Evolutionary conservation across 2,113 vertebrate genomes (phyloP).

Genomic region (Pimephales promelas): DNA sequence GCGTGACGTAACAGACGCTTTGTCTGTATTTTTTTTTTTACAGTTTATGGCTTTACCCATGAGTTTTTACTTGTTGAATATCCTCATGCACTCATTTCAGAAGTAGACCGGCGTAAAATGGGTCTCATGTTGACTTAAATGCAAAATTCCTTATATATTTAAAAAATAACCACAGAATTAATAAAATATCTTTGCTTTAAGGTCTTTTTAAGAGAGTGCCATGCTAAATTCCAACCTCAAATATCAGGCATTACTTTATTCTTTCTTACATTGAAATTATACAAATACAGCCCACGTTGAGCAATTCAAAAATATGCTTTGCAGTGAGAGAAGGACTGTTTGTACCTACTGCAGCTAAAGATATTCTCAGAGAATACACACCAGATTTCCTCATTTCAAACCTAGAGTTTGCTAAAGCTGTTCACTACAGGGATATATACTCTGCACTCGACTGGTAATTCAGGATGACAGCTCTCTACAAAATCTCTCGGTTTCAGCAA

Average conservation of each 20-base stretch:
- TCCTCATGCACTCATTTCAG: neutral
- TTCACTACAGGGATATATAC: conserved; percentile 1
- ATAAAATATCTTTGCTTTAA: neutral
- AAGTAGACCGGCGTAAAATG: neutral
- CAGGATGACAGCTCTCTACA: conserved; percentile 20
- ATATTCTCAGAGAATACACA: conserved; percentile 13
- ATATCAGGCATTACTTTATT: neutral
- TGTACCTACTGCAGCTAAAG: conserved; percentile 14
- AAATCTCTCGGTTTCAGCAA: conserved; percentile 32
- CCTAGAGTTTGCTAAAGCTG: conserved; percentile 23
- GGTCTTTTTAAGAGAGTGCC: neutral
- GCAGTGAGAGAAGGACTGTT: conserved; percentile 11
- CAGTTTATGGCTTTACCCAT: neutral
- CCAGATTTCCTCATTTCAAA: conserved; percentile 34
- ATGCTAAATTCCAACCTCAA: neutral
- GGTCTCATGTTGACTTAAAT: neutral
- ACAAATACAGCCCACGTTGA: neutral
- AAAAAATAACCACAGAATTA: neutral
- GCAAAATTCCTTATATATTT: neutral
- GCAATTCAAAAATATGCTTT: neutral
- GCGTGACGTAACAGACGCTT: too few relatives aligned
- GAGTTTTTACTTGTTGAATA: neutral
- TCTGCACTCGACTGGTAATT: conserved; percentile 23
- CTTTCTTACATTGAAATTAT: neutral
- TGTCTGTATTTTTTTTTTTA: too few relatives aligned